Evolutionary conservation across 1,140 invertebrate species (phyloP).

Genomic region (Drosophila varians): DNA sequence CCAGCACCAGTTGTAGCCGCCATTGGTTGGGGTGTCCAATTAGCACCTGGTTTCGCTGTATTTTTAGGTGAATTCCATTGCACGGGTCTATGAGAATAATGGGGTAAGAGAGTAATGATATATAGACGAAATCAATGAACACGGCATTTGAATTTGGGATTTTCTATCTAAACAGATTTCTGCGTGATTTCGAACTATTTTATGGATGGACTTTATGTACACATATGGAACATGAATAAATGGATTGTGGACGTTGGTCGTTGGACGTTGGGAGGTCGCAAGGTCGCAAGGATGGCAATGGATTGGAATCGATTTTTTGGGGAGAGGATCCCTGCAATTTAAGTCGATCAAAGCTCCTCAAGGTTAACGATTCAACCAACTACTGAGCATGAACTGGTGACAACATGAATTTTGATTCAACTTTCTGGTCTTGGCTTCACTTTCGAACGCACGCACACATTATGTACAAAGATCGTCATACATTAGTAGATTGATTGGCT

Average conservation of each 20-base stretch:
- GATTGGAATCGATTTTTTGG: constrained; percentile 15
- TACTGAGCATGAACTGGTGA: constrained; percentile 19
- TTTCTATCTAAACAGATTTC: constrained; percentile 41
- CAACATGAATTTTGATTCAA: constrained; percentile 21
- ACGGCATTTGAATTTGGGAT: constrained; percentile 55
- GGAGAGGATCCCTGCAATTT: constrained; percentile 5
- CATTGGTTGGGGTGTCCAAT: constrained; percentile 93
- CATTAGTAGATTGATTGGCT: constrained; percentile 20
- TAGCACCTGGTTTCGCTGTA: constrained; percentile 89
- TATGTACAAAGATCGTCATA: constrained; percentile 25
- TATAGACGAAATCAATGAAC: constrained; percentile 76
- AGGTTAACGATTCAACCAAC: constrained; percentile 1
- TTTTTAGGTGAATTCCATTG: constrained; percentile 95
- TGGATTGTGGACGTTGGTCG: constrained; percentile 3
- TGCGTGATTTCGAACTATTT: constrained; percentile 51
- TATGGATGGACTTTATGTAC: constrained; percentile 51
- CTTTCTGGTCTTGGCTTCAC: constrained; percentile 11
- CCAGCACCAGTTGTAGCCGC: constrained; percentile 92
- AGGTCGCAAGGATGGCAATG: constrained; percentile 14
- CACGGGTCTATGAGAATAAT: constrained; percentile 86
- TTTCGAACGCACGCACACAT: constrained; percentile 48
- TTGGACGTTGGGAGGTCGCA: background rate
- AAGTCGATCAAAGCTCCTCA: background rate
- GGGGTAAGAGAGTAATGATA: constrained; percentile 81
- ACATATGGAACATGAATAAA: constrained; percentile 60